Evolutionary conservation across 30 jellyfish, hydroid and myxozoan species (phyloP).

Genomic region (Pelagia noctiluca): DNA sequence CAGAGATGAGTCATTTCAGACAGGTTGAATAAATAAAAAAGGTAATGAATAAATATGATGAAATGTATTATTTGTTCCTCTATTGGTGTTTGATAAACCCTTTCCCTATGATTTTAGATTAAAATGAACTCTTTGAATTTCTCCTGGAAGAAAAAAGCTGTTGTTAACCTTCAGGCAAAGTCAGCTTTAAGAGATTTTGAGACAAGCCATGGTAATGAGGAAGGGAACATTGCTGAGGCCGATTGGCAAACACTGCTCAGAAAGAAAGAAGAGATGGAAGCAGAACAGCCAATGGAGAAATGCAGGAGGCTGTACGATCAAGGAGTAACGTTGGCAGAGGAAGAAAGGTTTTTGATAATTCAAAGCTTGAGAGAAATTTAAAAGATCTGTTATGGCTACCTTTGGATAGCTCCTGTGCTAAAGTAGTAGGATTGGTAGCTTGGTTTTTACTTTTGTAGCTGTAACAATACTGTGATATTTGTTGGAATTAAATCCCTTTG

Average conservation of each 20-base stretch:
- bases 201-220: conserved; percentile 8
- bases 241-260: conserved; percentile 63
- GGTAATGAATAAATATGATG: too few species aligned
- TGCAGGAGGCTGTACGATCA: conserved; percentile 55
- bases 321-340: conserved; percentile 69
- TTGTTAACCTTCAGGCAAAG: conserved; percentile 14
- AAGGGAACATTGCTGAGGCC: conserved; percentile 20
- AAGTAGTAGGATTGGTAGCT: too few species aligned
- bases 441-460: too few species aligned
- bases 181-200: conserved; percentile 31
- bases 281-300: conserved; percentile 34
- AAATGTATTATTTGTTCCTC: too few species aligned
- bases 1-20: too few species aligned
- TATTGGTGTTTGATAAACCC: neutral
- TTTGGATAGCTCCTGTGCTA: too few species aligned
- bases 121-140: conserved; percentile 43
- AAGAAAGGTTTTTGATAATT: conserved; percentile 38
- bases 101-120: neutral
- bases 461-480: too few species aligned
- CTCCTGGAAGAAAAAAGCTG: conserved; percentile 64
- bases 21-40: too few species aligned
- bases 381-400: too few species aligned
- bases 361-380: neutral
- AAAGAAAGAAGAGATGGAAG: neutral
- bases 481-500: too few species aligned